A percentile compares a stretch with the other conserved stretches of the same genome.
Conservation (phyloP, 1,140 invertebrate species). For the Drosophila cardini region DNA sequence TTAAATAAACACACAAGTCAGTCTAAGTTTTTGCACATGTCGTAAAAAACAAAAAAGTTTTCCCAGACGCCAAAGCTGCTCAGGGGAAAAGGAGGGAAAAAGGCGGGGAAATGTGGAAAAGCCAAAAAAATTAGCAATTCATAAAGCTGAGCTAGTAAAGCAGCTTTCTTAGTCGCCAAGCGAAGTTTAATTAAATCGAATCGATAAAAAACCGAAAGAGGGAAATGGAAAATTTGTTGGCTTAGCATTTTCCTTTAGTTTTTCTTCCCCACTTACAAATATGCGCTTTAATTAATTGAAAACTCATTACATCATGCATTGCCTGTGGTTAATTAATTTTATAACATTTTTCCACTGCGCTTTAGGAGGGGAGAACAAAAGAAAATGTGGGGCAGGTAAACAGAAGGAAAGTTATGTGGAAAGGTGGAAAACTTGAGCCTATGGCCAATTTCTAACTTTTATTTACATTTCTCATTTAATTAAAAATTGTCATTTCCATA, state of each 20-base stretch:
- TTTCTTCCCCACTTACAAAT: conserved; percentile 1
- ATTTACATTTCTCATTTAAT: conserved; percentile 59
- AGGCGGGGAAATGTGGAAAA: conserved; percentile 18
- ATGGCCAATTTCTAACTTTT: conserved; percentile 19
- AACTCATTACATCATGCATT: conserved; percentile 43
- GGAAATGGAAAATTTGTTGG: background rate
- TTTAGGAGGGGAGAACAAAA: conserved; percentile 26
- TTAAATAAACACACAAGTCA: conserved; percentile 76
- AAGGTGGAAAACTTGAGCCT: conserved; percentile 28
- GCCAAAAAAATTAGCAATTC: conserved; percentile 64
- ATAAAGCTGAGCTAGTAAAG: conserved; percentile 57
- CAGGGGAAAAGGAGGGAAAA: too few species aligned
- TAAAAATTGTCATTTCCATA: conserved; percentile 60
- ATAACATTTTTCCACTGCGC: conserved; percentile 24
- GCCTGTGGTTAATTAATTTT: conserved; percentile 51
- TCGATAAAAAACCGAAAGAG: background rate
- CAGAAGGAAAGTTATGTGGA: background rate
- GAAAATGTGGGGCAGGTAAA: conserved; percentile 21
- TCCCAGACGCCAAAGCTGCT: too few species aligned
- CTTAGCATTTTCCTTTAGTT: conserved; percentile 13
- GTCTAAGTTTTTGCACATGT: conserved; percentile 34
- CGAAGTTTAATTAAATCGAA: conserved; percentile 49
- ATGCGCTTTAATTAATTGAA: conserved; percentile 36
- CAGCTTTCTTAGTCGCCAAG: conserved; percentile 13
- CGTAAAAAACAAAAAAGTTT: conserved; percentile 45